Evolutionary conservation across 2,113 vertebrate genomes (phyloP), one percentile per base, ranked within the genome.

Genomic region (Orycteropus afer): DNA sequence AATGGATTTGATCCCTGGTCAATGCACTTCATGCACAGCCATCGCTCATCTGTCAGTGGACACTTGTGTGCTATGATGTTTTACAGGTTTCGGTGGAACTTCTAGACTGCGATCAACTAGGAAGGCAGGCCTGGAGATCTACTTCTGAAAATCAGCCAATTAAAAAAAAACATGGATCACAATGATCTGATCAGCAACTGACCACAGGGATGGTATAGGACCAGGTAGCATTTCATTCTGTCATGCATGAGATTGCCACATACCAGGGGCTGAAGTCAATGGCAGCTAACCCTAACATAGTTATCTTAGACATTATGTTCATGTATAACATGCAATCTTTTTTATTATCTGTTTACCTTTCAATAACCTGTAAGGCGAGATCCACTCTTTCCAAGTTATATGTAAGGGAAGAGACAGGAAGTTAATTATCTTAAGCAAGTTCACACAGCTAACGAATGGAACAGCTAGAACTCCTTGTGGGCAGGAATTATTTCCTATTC

Each of bases 371-470:
- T 81, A 79, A 40, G 25, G 63, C 85, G 22, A 12, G 85, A n/a
- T 18, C 61, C 71, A 34, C 89, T 90, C 51, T 79, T 79, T 89
- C 93, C 29, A 47, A 84, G 18, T 83, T 84, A 37, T 20, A 91
- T 20, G 87, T 10, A 83, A 86, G 74, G 34, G n/a, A n/a, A n/a
- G n/a, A 53, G 17, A 76, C 37, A 71, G 69, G 51, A 93, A 5
- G 14, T 90, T 91, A 76, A 57, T 20, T 45, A 80, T 63, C 55
- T 53, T 81, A 77, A 49, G 40, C 15, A 74, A 67, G 40, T 83
- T 63, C 27, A 61, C 34, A 20, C 61, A 51, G 11, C 5, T 63
- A 77, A 25, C 51, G 65, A 9, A 5, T 63, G 32, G 12, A 82
- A 37, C 22, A 82, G 34, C 37, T 90, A 37, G 20, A 57, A 49